Evolutionary conservation across 2,113 vertebrate species (phyloP), one percentile per base, ranked within the genome.

Genomic region (Progne subis): DNA sequence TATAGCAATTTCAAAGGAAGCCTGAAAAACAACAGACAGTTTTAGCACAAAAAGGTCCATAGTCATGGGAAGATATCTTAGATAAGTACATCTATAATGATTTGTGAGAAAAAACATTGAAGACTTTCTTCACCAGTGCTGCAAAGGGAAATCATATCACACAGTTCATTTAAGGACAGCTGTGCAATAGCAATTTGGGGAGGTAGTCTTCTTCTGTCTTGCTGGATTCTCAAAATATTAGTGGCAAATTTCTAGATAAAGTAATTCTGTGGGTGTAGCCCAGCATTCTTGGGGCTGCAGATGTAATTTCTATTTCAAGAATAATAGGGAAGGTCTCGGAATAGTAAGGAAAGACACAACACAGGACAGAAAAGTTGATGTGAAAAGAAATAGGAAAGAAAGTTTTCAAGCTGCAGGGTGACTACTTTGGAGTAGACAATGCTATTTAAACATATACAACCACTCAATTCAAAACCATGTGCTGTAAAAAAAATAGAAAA

Each of bases 161-260:
- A 46, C 11, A 34, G 78, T 90, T 95, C 90, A 92, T n/a, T 55
- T 93, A 69, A 91, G 94, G 87, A 95, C 76, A 91, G 43, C 26
- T 65, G 18, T 34, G 80, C 59, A 70, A 89, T 39, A 74, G 75
- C 18, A 61, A 9, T 55, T 50, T 8, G 5, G 43, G 34, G 29
- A 94, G 86, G 53, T 25, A 86, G 67, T n/a, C 23, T 59, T 55
- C 64, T 57, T 49, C 37, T 63, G 39, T 72, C 67, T 91, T 76
- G 26, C 70, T 65, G 41, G 28, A 91, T n/a, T 82, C 74, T 89
- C 74, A 77, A 85, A 94, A 80, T 55, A 79, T 65, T 92, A 89
- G 46, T 46, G 34, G 49, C 46, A 85, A 52, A 64, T 68, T 77
- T 59, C 17, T 76, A 75, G 84, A 91, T 87, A 92, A 90, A 82